Conservation (phyloP, 2,888 invertebrate genomes). For the Zygogramma bicolorata region DNA sequence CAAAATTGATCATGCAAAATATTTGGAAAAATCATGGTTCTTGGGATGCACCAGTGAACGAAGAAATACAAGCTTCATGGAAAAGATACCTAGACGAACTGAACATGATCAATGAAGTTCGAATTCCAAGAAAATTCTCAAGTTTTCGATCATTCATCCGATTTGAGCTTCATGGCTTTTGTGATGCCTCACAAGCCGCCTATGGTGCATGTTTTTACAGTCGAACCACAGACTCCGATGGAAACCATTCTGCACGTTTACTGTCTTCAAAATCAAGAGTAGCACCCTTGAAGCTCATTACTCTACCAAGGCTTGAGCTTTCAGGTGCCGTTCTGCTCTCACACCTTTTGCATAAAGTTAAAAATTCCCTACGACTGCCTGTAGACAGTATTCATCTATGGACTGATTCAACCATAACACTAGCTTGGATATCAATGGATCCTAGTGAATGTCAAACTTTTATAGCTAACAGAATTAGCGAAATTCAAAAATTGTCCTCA, state of each 20-base stretch:
- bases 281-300: not conserved
- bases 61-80: not conserved
- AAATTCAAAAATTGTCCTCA: not conserved
- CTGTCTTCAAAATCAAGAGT: not conserved
- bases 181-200: not conserved
- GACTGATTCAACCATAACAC: not conserved
- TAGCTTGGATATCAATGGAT: not conserved
- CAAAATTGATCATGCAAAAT: not conserved
- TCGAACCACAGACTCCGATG: not conserved
- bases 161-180: not conserved
- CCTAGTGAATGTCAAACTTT: not conserved
- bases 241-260: not conserved
- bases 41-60: not conserved
- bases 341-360: not conserved
- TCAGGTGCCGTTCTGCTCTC: not conserved
- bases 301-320: not conserved
- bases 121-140: not conserved
- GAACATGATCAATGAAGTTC: not conserved
- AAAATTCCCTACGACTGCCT: not conserved
- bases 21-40: too few species aligned
- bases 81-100: not conserved
- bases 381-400: not conserved
- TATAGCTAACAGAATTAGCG: not conserved
- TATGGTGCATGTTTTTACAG: not conserved
- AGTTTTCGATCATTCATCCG: too few species aligned